Conservation (phyloP, 1,140 invertebrate species). For the Subanguina moxae region DNA sequence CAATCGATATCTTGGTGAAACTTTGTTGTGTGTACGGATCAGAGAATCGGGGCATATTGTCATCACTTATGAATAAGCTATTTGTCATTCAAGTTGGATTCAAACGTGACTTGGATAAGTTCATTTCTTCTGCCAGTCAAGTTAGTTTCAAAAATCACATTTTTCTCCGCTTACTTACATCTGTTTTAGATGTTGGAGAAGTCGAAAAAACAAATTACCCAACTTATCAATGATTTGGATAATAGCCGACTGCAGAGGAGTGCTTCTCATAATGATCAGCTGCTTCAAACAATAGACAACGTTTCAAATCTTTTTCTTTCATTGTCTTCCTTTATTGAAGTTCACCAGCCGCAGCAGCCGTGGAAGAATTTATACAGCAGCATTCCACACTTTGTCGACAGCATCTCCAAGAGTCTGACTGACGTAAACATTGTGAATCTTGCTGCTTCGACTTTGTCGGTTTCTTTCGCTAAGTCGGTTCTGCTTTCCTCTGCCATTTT, state of each 20-base stretch:
- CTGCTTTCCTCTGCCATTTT: not conserved
- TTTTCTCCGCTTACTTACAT: not conserved
- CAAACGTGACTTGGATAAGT: not conserved
- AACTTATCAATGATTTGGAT: not conserved
- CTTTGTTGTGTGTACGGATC: slow-evolving; percentile 9
- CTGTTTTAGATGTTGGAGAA: not conserved
- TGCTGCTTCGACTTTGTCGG: not conserved
- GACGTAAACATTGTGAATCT: not conserved
- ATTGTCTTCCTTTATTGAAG: slow-evolving; percentile 1
- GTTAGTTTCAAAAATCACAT: not conserved
- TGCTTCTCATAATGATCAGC: not conserved
- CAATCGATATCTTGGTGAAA: slow-evolving; percentile 1
- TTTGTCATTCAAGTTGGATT: slow-evolving; percentile 2
- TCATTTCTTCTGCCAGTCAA: not conserved
- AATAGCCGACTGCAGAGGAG: not conserved
- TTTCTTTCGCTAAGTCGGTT: not conserved
- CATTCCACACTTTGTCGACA: slow-evolving; percentile 2
- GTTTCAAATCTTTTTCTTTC: slow-evolving; percentile 9
- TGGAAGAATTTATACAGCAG: not conserved
- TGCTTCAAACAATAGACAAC: not conserved
- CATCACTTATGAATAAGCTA: not conserved
- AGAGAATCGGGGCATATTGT: not conserved
- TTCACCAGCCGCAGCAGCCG: not conserved
- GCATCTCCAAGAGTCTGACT: not conserved
- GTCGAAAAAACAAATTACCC: not conserved